phyloP scores from a whole-genome alignment of 2,888 invertebrate species.

The Coleophora deauratella region DNA sequence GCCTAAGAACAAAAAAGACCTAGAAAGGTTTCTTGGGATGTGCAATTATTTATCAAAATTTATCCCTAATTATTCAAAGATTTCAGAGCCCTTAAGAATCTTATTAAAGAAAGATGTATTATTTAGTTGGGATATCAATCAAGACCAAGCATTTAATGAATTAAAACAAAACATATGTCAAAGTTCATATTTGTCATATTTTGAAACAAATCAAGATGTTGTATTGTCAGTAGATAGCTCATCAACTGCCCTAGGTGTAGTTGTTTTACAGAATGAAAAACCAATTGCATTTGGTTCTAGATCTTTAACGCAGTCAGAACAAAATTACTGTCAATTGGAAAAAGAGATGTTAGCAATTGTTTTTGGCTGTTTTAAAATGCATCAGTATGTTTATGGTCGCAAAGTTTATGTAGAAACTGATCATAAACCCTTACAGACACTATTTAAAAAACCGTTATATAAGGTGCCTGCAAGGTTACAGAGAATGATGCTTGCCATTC shows the following conservation, averaged over 20 bases:
- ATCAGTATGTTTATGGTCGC: slow-evolving; percentile 12
- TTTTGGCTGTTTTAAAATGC: slow-evolving; percentile 19
- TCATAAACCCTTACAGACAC: slow-evolving; percentile 12
- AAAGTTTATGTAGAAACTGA: slow-evolving; percentile 11
- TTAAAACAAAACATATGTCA: slow-evolving; percentile 9
- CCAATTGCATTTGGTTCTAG: slow-evolving; percentile 13
- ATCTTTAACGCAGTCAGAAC: slow-evolving; percentile 8
- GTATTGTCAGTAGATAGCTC: slow-evolving; percentile 10
- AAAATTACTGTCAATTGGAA: slow-evolving; percentile 22
- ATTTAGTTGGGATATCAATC: slow-evolving; percentile 10
- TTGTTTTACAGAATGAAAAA: slow-evolving; percentile 10
- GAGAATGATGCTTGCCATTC: slow-evolving; percentile 11
- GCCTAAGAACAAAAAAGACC: slow-evolving; percentile 6
- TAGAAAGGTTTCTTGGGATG: slow-evolving; percentile 13
- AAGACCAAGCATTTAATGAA: slow-evolving; percentile 5
- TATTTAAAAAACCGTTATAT: slow-evolving; percentile 13
- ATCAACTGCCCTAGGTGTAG: slow-evolving; percentile 9
- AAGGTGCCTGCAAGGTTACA: slow-evolving; percentile 11
- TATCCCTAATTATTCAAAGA: slow-evolving; percentile 11
- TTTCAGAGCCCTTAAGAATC: slow-evolving; percentile 5
- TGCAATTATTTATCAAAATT: slow-evolving; percentile 11
- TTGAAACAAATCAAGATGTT: too few species aligned
- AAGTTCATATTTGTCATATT: slow-evolving; percentile 9
- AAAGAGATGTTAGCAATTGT: slow-evolving; percentile 24
- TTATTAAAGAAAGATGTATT: slow-evolving; percentile 3